These are phyloP conservation scores for Andricus quercusramuli DNA, from an alignment of 2,888 invertebrate species.

Conservation along the genomic window DNA sequence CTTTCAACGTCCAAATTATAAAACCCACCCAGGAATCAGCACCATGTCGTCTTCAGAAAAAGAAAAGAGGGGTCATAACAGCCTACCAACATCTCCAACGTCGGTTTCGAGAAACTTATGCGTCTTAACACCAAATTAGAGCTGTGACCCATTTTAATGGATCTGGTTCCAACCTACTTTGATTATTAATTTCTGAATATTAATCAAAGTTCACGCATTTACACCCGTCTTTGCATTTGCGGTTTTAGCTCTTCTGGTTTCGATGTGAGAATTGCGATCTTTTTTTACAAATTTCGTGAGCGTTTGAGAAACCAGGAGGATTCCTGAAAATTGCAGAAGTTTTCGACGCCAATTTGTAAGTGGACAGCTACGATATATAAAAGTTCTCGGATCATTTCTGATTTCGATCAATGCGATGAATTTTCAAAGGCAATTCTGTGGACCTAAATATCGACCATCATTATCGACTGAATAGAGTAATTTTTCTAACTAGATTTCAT, in stretches of 20 bases:
- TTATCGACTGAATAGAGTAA: conserved; percentile 26
- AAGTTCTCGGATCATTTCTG: neutral
- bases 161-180: conserved; percentile 4
- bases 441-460: conserved; percentile 10
- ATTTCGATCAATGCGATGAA: neutral
- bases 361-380: neutral
- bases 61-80: conserved; percentile 82
- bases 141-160: neutral
- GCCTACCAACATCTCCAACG: conserved; percentile 87
- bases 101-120: conserved; percentile 86
- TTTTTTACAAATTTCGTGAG: conserved; percentile 2
- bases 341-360: neutral
- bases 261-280: neutral
- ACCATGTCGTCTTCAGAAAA: conserved; percentile 78
- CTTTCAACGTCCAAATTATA: conserved; percentile 78
- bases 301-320: neutral
- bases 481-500: conserved; percentile 27
- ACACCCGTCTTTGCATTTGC: conserved; percentile 29
- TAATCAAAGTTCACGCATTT: conserved; percentile 35
- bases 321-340: neutral
- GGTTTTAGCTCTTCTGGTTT: conserved; percentile 1
- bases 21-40: conserved; percentile 71
- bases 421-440: conserved; percentile 19
- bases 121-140: conserved; percentile 74
- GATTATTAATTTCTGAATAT: neutral